These are phyloP conservation scores for Drosophila incognita DNA, from an alignment of 2,888 invertebrate species.

Conservation along the genomic window DNA sequence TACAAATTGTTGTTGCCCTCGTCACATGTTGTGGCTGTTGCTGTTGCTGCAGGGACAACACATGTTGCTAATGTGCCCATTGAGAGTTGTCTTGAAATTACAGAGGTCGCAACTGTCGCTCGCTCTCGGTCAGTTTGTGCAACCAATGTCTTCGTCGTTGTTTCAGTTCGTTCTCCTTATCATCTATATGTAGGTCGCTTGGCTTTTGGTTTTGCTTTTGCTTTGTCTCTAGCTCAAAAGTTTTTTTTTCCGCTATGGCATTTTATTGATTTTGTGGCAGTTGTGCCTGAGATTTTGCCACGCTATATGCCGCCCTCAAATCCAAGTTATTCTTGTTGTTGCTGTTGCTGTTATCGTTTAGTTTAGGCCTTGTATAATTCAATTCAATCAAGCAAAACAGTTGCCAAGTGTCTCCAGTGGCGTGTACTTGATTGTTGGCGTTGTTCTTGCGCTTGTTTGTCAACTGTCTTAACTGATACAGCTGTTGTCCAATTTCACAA, in stretches of 20 bases:
- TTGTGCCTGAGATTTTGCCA: constrained; percentile 28
- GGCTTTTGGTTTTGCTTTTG: constrained; percentile 3
- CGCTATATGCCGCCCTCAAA: background rate
- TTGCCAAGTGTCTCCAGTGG: constrained; percentile 79
- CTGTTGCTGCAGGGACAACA: constrained; percentile 66
- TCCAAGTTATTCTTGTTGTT: constrained; percentile 4
- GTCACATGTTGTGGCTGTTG: constrained; percentile 6
- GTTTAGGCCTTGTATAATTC: constrained; percentile 72
- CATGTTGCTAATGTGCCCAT: constrained; percentile 79
- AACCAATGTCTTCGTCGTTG: constrained; percentile 41
- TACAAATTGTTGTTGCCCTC: constrained; percentile 58
- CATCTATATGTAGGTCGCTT: constrained; percentile 21
- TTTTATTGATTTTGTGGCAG: constrained; percentile 78
- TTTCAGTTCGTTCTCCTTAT: constrained; percentile 16
- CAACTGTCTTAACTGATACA: constrained; percentile 39
- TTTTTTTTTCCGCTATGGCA: constrained; percentile 19
- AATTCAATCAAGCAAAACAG: constrained; percentile 78
- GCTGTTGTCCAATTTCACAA: constrained; percentile 9
- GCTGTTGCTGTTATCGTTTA: constrained; percentile 59
- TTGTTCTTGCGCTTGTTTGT: constrained; percentile 26
- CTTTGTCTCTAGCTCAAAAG: constrained; percentile 40
- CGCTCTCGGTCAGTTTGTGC: constrained; percentile 53
- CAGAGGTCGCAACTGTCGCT: constrained; percentile 70
- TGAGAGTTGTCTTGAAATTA: constrained; percentile 77
- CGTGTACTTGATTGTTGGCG: constrained; percentile 73